Percentiles rank a stretch among this genome's conserved stretches.
These are phyloP conservation scores for Drosophila gunungcola DNA, from an alignment of 1,140 invertebrate species.

Conservation along the genomic window DNA sequence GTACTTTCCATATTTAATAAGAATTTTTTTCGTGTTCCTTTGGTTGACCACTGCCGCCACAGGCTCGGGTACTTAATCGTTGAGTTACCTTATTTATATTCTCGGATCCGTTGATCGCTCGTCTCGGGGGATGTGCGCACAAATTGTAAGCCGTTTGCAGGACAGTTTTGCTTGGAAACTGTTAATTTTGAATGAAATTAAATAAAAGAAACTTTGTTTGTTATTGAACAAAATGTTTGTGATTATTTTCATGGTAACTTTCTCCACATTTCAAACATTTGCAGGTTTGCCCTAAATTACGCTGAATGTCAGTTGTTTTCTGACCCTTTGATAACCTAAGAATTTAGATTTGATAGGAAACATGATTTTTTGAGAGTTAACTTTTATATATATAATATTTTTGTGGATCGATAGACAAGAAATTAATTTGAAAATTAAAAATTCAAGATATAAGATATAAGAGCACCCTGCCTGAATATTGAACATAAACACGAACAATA, in stretches of 20 bases:
- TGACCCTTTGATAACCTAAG: too few species aligned
- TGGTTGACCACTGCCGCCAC: constrained; percentile 35
- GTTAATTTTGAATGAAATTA: constrained; percentile 35
- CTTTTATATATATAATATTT: too few species aligned
- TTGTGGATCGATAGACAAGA: too few species aligned
- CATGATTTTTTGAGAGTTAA: too few species aligned
- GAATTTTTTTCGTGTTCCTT: constrained; percentile 44
- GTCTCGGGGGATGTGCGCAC: constrained; percentile 29
- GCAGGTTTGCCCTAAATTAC: neutral
- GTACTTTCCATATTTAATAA: constrained; percentile 40
- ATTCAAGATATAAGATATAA: too few species aligned
- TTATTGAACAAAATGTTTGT: constrained; percentile 40
- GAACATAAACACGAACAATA: too few species aligned
- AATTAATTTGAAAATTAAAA: too few species aligned
- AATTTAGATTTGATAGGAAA: too few species aligned
- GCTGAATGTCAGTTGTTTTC: too few species aligned
- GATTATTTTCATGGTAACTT: neutral
- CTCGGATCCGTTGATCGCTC: constrained; percentile 10
- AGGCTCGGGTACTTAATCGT: constrained; percentile 50
- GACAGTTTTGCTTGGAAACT: constrained; percentile 35
- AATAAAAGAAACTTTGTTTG: constrained; percentile 71
- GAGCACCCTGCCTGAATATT: too few species aligned
- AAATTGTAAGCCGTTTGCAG: constrained; percentile 33
- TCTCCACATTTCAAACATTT: neutral
- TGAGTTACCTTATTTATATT: constrained; percentile 18